Base-by-base conservation (phyloP, 2,888 invertebrate species). In the Podotricha telesiphe region DNA sequence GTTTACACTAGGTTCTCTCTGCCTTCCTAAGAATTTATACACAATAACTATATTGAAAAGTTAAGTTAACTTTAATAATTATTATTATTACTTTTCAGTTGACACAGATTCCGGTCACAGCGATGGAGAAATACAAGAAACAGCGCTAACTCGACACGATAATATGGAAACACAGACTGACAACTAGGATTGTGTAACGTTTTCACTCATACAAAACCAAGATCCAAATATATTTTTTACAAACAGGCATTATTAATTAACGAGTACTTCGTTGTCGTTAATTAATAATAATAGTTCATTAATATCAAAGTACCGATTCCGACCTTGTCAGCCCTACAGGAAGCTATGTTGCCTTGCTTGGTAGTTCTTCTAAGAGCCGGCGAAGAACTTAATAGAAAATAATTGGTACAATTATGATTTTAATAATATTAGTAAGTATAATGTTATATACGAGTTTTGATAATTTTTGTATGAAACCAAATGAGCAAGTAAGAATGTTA, bases 81-180 rank as follows among this genome's bases (percentile, higher is more conserved):
- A n/a, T n/a, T n/a, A 42, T 42, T 42, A 42, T 73, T 66, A 65
- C 47, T 59, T 80, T 80, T 1, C 81, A 87, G 85, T 77, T 73
- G 91, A 91, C 63, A 78, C 83, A 40, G 90, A 90, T 71, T 89
- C 89, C 51, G 85, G 81, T 74, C 79, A 84, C 71, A 90, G 90
- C 64, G 90, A 91, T 37, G 84, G 80, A 11, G 91, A 88, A 58
- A 80, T 84, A 7, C 86, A 88, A 77, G 91, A 92, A 76, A 90
- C 87, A 68, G 85, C 83, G 74, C 76, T 92, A 4, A 85, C 86
- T 2, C 80, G 85, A 56, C 84, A 82, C 51, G 76, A 77, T 40
- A 84, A 82, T 11, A 87, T 86, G 79, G 89, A 90, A 75, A 86
- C 90, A 55, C 90, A 73, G 72, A 72, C 70, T 47, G 66, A 72